Percentiles rank a stretch among this genome's conserved stretches.
phyloP scores from a whole-genome alignment of 2,113 vertebrate genomes.

The Syngnathus scovelli region DNA sequence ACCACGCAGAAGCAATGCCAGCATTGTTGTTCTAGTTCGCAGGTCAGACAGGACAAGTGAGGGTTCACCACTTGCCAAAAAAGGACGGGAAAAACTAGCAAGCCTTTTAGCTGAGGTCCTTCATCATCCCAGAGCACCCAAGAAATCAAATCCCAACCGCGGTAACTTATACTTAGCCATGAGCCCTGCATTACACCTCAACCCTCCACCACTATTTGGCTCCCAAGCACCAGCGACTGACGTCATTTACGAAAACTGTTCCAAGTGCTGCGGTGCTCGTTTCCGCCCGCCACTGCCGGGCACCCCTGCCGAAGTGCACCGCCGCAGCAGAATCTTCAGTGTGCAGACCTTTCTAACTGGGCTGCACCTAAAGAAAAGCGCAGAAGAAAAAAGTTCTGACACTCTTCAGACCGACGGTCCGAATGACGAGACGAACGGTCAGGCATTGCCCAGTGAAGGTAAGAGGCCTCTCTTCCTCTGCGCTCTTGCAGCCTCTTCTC shows the following conservation, averaged over 20 bases:
- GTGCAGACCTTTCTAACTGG: conserved; percentile 3
- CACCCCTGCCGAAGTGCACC: conserved; percentile 5
- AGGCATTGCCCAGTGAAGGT: conserved; percentile 49
- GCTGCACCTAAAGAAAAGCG: conserved; percentile 18
- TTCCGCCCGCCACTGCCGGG: conserved; percentile 35
- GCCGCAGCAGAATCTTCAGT: neutral
- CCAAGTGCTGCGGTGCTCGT: conserved; percentile 50
- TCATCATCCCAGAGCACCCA: conserved; percentile 27
- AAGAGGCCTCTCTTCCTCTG: conserved; percentile 33
- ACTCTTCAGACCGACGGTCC: conserved; percentile 10
- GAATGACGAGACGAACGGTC: conserved; percentile 31
- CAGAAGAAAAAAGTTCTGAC: conserved; percentile 5
- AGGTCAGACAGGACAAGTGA: neutral
- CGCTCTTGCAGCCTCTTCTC: neutral
- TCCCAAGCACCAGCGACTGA: conserved; percentile 2
- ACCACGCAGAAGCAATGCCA: conserved; percentile 10
- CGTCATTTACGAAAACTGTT: conserved; percentile 66
- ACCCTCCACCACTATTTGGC: conserved; percentile 4
- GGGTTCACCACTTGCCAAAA: conserved; percentile 15
- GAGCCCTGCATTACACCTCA: conserved; percentile 40
- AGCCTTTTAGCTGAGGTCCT: conserved; percentile 53
- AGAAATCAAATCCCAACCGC: conserved; percentile 16
- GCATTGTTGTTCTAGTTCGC: conserved; percentile 8
- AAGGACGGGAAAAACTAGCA: conserved; percentile 37
- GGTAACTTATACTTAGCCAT: conserved; percentile 59